Conservation (phyloP, 2,888 invertebrate species). For the Pseudococcus jackbeardsleyi region DNA sequence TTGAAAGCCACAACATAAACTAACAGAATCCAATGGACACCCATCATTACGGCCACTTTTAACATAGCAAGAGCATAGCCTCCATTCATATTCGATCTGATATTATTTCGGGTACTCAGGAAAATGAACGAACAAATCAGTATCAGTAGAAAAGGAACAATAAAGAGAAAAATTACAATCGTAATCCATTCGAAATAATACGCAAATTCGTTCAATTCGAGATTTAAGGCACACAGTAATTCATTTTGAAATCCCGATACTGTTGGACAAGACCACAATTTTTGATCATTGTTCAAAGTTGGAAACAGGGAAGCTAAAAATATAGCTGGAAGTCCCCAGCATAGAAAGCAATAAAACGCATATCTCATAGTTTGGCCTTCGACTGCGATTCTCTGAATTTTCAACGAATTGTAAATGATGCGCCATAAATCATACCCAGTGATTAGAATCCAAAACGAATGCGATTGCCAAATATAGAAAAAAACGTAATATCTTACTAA, state of each 20-base stretch:
- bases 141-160: neutral
- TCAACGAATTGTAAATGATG: neutral
- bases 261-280: neutral
- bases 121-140: neutral
- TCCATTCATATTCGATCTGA: neutral
- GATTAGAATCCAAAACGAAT: neutral
- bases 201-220: neutral
- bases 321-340: neutral
- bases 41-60: neutral
- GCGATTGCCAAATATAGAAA: neutral
- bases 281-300: neutral
- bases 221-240: neutral
- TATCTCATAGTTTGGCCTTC: neutral
- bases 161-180: neutral
- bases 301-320: neutral
- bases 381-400: neutral
- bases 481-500: neutral
- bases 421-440: neutral
- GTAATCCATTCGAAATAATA: neutral
- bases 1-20: neutral
- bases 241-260: neutral
- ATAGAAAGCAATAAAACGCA: neutral
- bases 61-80: neutral
- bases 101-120: neutral
- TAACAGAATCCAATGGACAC: neutral